Evolutionary conservation across 2,797 vertebrate genomes (phyloP), one percentile per base, ranked within the genome.

Genomic region (Cetoscarus ocellatus): DNA sequence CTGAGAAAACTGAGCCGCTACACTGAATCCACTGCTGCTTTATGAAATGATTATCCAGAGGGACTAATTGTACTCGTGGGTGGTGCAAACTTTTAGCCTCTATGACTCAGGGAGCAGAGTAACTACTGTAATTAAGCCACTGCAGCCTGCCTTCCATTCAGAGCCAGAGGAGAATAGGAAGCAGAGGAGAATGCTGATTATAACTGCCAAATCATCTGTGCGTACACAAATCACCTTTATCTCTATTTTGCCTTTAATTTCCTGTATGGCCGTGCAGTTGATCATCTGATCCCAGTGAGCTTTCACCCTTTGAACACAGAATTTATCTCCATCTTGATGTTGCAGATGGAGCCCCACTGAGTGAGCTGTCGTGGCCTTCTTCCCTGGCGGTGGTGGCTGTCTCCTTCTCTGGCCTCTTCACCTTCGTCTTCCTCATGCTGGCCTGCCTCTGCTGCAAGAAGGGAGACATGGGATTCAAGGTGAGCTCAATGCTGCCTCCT

Each of bases 381-480:
- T 98, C 98, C 11, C 92, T 99, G 65, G 96, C 96, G 0, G 97
- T 99, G 13, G 96, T 97, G 54, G 96, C 96, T 0, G 95, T 98
- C 83, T 98, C 98, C 70, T 96, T 98, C 91, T 97, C 96, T 0
- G 98, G 97, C 43, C 97, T 99, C 87, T 97, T 98, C 94, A 96
- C 96, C 15, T 96, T 97, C 82, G 92, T 98, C 90, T 96, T 97
- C 96, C 96, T 99, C 95, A 99, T 99, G 97, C 86, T 99, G 93
- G 97, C 97, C 91, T 99, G 98, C 76, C 92, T 99, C 92, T 99
- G 98, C 94, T 99, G 98, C 92, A 99, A 97, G 95, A 98, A 98
- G 93, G 96, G 97, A 7, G 95, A 97, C 92, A 94, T 96, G 0
- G 96, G 97, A 85, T 99, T 99, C 92, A 99, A 99, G 97, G 97